These are phyloP conservation scores for Cerceris rybyensis DNA, from an alignment of 2,888 invertebrate genomes.

Conservation along the genomic window DNA sequence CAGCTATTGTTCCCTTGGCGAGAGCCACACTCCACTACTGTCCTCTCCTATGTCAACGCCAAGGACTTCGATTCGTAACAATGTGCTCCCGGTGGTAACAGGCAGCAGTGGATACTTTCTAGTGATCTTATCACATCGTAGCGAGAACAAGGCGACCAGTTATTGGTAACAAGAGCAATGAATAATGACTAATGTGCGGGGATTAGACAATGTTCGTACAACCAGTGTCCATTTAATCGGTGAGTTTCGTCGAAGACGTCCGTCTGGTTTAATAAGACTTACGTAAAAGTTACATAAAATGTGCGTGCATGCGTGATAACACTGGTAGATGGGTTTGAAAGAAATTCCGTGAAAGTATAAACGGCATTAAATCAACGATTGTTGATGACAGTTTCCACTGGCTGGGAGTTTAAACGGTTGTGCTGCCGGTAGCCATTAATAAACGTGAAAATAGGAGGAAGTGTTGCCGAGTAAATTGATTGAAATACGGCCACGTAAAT, in stretches of 20 bases:
- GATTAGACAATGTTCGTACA: slow-evolving; percentile 41
- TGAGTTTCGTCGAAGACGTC: background rate
- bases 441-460: slow-evolving; percentile 23
- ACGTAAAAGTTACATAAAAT: background rate
- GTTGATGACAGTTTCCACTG: background rate
- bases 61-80: slow-evolving; percentile 43
- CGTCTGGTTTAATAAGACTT: background rate
- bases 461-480: slow-evolving; percentile 17
- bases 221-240: slow-evolving; percentile 10
- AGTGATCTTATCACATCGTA: slow-evolving; percentile 58
- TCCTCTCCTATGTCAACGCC: slow-evolving; percentile 44
- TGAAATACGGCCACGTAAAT: slow-evolving; percentile 35
- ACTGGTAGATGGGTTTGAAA: background rate
- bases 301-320: background rate
- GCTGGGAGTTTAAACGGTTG: slow-evolving; percentile 2
- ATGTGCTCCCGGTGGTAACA: slow-evolving; percentile 44
- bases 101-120: slow-evolving; percentile 48
- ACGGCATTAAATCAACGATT: background rate
- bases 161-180: slow-evolving; percentile 47
- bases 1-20: slow-evolving; percentile 35
- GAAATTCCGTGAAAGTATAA: background rate
- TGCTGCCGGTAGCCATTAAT: slow-evolving; percentile 1
- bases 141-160: slow-evolving; percentile 45
- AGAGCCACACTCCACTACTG: slow-evolving; percentile 23
- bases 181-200: slow-evolving; percentile 51